These are phyloP conservation scores for Coluber constrictor DNA, from an alignment of 2,797 vertebrate species.

Conservation along the genomic window DNA sequence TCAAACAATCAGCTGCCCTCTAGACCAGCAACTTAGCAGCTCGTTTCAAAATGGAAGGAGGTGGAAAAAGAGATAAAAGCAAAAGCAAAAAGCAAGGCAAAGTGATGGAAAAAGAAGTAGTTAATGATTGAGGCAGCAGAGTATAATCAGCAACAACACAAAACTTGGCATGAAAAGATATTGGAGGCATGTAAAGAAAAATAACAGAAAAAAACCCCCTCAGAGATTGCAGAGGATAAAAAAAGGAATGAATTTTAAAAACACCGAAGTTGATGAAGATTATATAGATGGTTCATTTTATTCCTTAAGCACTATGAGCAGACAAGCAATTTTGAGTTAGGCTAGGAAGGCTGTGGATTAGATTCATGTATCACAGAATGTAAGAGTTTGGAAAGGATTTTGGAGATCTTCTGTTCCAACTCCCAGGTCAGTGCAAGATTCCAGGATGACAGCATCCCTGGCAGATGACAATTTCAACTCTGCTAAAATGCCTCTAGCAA, in stretches of 20 bases:
- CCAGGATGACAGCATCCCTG: neutral
- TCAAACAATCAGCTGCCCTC: constrained; percentile 20
- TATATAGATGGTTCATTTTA: neutral
- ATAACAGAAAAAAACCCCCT: neutral
- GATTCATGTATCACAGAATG: neutral
- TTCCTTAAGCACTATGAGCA: neutral
- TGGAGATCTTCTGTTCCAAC: neutral
- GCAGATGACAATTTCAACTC: neutral
- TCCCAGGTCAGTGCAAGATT: neutral
- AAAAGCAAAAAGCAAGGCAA: neutral
- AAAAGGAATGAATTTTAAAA: neutral
- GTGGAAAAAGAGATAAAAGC: neutral
- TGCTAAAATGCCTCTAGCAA: neutral
- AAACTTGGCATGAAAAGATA: neutral
- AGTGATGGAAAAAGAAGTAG: neutral
- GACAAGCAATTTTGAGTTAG: neutral
- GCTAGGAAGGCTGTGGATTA: neutral
- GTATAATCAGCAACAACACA: neutral
- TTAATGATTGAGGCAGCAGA: neutral
- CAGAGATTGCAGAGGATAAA: neutral
- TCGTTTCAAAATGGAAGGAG: constrained; percentile 21
- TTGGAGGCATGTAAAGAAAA: neutral
- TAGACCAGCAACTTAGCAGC: neutral
- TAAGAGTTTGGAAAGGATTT: neutral
- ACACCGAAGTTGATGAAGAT: neutral